These are phyloP conservation scores for Anarrhichthys ocellatus DNA, from an alignment of 2,113 vertebrate species.

Conservation along the genomic window DNA sequence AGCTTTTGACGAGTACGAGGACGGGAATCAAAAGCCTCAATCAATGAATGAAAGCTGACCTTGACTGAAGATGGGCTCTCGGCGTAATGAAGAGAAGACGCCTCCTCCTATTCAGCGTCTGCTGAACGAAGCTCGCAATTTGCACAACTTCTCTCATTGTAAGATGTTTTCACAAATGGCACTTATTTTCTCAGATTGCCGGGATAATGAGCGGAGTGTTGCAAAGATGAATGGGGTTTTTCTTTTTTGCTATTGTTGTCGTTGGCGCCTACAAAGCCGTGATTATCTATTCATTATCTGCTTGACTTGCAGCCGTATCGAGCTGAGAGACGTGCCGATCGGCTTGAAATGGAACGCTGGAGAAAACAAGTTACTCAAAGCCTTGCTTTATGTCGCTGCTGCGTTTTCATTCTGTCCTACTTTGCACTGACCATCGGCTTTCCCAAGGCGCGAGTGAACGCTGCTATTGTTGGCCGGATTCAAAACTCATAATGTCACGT, in stretches of 20 bases:
- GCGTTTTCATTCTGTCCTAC: conserved; percentile 43
- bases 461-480: conserved; percentile 44
- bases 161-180: conserved; percentile 6
- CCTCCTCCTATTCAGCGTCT: background rate
- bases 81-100: background rate
- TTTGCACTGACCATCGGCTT: conserved; percentile 49
- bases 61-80: background rate
- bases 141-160: background rate
- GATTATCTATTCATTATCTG: conserved; percentile 57
- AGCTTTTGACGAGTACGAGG: background rate
- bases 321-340: background rate
- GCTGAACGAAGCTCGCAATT: background rate
- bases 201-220: conserved; percentile 25
- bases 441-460: background rate
- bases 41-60: background rate
- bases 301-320: conserved; percentile 15
- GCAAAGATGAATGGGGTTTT: conserved; percentile 21
- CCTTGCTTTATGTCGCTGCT: background rate
- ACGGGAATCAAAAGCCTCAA: background rate
- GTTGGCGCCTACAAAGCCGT: conserved; percentile 1
- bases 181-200: conserved; percentile 2
- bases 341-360: conserved; percentile 1
- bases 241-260: conserved; percentile 9
- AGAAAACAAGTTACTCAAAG: conserved; percentile 32
- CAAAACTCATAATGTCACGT: conserved; percentile 36